Base-by-base conservation (phyloP, 2,113 vertebrate genomes). In the Cynocephalus volans region DNA sequence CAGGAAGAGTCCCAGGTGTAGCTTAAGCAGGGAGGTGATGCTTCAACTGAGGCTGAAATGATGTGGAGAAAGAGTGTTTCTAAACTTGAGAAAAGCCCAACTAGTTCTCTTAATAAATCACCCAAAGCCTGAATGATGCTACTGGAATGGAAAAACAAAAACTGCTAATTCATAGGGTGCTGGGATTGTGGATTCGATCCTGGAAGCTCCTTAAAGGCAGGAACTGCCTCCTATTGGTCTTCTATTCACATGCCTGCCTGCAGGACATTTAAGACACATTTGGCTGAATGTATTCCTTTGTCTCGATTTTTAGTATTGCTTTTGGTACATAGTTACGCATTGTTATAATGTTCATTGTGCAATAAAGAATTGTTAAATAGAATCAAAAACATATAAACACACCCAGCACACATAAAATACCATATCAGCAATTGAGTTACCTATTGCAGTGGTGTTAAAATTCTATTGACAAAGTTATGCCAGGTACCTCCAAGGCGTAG, bases 311-410 rank as follows among this genome's bases (percentile, higher is more conserved):
- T 64, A 88, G 75, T 31, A 75, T 36, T 62, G 33, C 56, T 90
- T 13, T 77, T 56, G 52, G 75, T 9, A 75, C 31, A 80, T 2
- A 45, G 36, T 65, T n/a, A 69, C 10, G 36, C 54, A 88, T n/a
- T 52, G 6, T 62, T 93, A 72, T 8, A 73, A 41, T 36, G 23
- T 23, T 70, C 65, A 90, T 58, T 97, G 86, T 76, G 62, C 58
- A 70, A 62, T 87, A 83, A 88, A 92, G 65, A 81, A 26, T 56
- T 62, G 14, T 95, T 76, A 58, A 86, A 54, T 17, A 80, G n/a
- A 95, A 91, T 88, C 84, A 75, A 48, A 93, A 36, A 81, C 45
- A 50, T 36, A 56, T 24, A 90, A 79, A 62, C 33, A 50, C 1
- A 84, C 4, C 56, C 80, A 84, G 48, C 0, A 52, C 50, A 75